Base-by-base conservation (phyloP, 2,888 invertebrate species). In the Saturnia pavonia region DNA sequence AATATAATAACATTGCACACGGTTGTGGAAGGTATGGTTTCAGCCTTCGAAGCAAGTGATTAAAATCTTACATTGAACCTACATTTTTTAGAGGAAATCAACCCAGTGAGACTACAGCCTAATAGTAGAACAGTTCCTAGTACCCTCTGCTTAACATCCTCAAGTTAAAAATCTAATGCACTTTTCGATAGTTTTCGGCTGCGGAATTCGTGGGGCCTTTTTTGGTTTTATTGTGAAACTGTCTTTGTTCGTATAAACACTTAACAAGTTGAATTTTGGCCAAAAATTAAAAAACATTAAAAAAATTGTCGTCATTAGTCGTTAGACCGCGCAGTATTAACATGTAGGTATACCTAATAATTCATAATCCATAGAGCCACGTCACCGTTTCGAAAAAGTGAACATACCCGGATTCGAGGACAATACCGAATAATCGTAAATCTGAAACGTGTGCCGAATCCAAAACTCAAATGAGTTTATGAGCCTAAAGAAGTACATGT, bases 341-440 rank as follows among this genome's bases (percentile, higher is more conserved):
- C 48, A 48, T 48, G 16, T 48, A 48, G 0, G 19, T 34, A 57
- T 45, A 70, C 43, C 22, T 67, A 57, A 48, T 40, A 40, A 68
- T 57, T 70, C 54, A 65, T 45, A 40, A 68, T 51, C 54, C 42
- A 57, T 54, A 40, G 19, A 67, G 9, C 25, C 43, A 34, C 70
- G 60, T 68, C 43, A 67, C 34, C 51, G 19, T 54, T 27, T 68
- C 51, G 16, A 34, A 48, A 54, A 57, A 51, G 54, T 9, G n/a
- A 57, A 70, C 63, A 79, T 75, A 86, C 82, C 84, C 83, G 82
- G 85, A 84, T 82, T 81, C 80, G 73, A 76, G 77, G 67, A 71
- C 74, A 69, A 74, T 87, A 85, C 85, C 75, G 74, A 80, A 85
- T 88, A 90, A 89, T 90, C 90, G 85, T 91, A 90, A 88, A 91